phyloP scores from a whole-genome alignment of 2,888 invertebrate genomes.

The Hypomecis punctinalis region DNA sequence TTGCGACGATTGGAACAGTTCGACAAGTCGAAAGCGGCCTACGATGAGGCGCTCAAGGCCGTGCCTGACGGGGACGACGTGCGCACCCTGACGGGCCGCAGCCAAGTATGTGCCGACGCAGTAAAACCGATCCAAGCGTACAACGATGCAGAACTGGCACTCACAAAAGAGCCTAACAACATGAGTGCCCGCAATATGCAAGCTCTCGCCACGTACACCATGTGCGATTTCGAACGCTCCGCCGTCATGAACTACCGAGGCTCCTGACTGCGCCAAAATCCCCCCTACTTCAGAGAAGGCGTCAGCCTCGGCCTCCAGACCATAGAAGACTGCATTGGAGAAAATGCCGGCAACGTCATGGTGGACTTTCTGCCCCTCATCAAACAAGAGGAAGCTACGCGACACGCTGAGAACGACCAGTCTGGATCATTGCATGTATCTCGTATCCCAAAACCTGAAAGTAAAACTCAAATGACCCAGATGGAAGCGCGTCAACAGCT shows the following conservation, averaged over 20 bases:
- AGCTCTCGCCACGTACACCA: conserved; percentile 75
- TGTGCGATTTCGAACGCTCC: conserved; percentile 78
- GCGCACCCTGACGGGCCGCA: conserved; percentile 70
- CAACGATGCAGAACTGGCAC: conserved; percentile 74
- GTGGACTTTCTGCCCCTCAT: conserved; percentile 75
- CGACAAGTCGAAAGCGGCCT: conserved; percentile 73
- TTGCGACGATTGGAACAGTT: conserved; percentile 76
- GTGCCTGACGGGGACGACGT: conserved; percentile 65
- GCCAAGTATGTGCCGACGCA: conserved; percentile 75
- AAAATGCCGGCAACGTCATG: conserved; percentile 75
- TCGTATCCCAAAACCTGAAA: conserved; percentile 68
- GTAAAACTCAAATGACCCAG: conserved; percentile 68
- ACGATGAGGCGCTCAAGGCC: conserved; percentile 70
- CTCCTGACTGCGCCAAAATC: conserved; percentile 63
- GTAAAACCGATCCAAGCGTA: conserved; percentile 74
- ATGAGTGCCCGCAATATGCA: conserved; percentile 78
- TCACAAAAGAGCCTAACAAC: conserved; percentile 70
- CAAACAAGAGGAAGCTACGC: conserved; percentile 63
- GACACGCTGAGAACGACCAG: conserved; percentile 56
- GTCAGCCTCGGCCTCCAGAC: conserved; percentile 78
- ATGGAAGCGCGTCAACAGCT: conserved; percentile 71
- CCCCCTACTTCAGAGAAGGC: conserved; percentile 77
- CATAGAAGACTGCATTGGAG: conserved; percentile 76
- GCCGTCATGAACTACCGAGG: conserved; percentile 77
- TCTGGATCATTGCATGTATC: conserved; percentile 61